These are phyloP conservation scores for Platerodrilus igneus DNA, from an alignment of 2,888 invertebrate genomes.

Conservation along the genomic window DNA sequence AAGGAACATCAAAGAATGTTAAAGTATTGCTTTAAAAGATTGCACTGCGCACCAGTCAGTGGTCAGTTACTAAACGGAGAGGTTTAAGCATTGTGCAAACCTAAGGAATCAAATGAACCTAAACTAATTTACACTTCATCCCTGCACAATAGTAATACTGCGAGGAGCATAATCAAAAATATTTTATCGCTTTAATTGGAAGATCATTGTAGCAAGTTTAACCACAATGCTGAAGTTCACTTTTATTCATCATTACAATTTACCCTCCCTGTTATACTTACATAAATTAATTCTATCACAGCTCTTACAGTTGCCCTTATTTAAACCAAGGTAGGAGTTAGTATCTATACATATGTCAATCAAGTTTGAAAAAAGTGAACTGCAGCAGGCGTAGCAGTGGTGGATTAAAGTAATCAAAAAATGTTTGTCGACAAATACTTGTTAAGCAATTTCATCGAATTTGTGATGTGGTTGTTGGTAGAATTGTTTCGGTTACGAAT, in stretches of 20 bases:
- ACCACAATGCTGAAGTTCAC: too few relatives aligned
- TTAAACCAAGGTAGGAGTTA: constrained; percentile 35
- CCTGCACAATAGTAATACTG: constrained; percentile 47
- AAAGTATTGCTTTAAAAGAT: constrained; percentile 38
- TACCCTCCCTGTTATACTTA: constrained; percentile 35
- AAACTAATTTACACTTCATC: constrained; percentile 28
- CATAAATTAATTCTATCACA: constrained; percentile 46
- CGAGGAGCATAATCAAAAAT: too few relatives aligned
- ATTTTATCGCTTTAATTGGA: too few relatives aligned
- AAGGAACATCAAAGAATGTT: constrained; percentile 42
- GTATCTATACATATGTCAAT: too few relatives aligned
- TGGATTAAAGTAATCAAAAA: too few relatives aligned
- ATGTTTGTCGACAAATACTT: too few relatives aligned
- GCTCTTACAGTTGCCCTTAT: constrained; percentile 45
- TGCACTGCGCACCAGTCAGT: constrained; percentile 38
- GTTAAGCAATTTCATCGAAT: too few relatives aligned
- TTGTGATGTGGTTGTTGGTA: too few relatives aligned
- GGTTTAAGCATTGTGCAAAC: constrained; percentile 26
- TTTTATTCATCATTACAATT: constrained; percentile 27
- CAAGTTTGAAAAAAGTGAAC: too few relatives aligned
- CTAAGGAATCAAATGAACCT: constrained; percentile 20
- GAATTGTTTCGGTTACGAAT: too few relatives aligned
- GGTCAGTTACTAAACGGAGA: constrained; percentile 32
- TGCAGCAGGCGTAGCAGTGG: too few relatives aligned
- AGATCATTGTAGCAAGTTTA: constrained; percentile 24